Percentiles rank a stretch among this genome's conserved stretches.
These are phyloP conservation scores for Zele albiditarsus DNA, from an alignment of 2,888 invertebrate species.

Conservation along the genomic window DNA sequence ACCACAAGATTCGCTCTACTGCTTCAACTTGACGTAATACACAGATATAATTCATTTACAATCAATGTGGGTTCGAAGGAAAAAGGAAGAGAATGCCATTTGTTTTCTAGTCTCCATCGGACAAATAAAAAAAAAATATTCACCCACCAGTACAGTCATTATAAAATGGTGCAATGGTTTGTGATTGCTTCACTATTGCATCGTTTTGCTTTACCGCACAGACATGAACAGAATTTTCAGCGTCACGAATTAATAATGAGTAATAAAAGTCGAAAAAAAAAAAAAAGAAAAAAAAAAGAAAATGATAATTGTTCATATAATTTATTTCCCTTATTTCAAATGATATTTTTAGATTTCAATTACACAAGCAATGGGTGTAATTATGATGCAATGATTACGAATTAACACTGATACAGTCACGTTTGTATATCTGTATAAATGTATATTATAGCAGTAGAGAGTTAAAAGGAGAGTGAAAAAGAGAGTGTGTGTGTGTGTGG, in stretches of 20 bases:
- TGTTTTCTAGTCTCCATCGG: neutral
- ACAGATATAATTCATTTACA: too few species aligned
- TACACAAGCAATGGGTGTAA: too few species aligned
- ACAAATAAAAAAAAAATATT: neutral
- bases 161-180: slow-evolving; percentile 1
- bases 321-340: too few species aligned
- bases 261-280: neutral
- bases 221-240: neutral
- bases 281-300: neutral
- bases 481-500: neutral
- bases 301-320: neutral
- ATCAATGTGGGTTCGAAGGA: neutral
- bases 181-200: neutral
- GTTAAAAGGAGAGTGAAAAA: slow-evolving; percentile 3
- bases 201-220: neutral
- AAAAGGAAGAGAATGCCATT: slow-evolving; percentile 3
- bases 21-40: too few species aligned
- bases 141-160: neutral
- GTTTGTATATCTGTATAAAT: neutral
- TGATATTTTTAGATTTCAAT: too few species aligned
- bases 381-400: neutral
- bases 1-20: too few species aligned
- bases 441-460: neutral
- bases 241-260: neutral
- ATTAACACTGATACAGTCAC: neutral